phyloP scores from a whole-genome alignment of 2,888 invertebrate species.

The Thera britannica region DNA sequence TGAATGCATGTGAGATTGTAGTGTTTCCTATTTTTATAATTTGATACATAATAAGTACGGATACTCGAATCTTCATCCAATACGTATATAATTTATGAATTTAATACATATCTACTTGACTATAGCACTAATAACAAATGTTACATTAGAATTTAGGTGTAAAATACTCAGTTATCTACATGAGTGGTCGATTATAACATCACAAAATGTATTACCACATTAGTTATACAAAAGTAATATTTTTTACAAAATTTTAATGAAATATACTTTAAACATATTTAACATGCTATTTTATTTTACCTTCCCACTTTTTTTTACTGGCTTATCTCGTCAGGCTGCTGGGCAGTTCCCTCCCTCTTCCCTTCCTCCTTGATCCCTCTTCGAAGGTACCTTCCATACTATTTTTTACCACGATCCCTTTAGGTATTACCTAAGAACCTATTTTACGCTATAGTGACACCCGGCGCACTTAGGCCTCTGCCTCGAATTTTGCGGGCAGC shows the following conservation, averaged over 20 bases:
- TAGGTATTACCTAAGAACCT: too few relatives aligned
- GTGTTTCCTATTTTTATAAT: slow-evolving; percentile 28
- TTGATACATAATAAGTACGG: slow-evolving; percentile 34
- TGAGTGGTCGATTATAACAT: slow-evolving; percentile 70
- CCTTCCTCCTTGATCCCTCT: too few relatives aligned
- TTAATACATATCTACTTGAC: slow-evolving; percentile 52
- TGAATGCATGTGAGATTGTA: slow-evolving; percentile 46
- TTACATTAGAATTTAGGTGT: slow-evolving; percentile 38
- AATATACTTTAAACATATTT: slow-evolving; percentile 68
- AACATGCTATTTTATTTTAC: slow-evolving; percentile 48
- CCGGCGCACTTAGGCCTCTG: too few relatives aligned
- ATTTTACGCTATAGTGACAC: too few relatives aligned
- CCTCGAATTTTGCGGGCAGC: too few relatives aligned
- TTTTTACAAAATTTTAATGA: slow-evolving; percentile 75
- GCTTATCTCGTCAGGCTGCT: too few relatives aligned
- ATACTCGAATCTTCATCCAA: slow-evolving; percentile 32
- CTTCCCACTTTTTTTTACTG: neutral
- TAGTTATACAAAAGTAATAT: slow-evolving; percentile 73
- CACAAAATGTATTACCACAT: slow-evolving; percentile 78
- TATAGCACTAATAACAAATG: slow-evolving; percentile 43
- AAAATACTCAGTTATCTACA: slow-evolving; percentile 67
- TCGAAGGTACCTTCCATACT: too few relatives aligned
- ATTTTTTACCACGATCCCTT: too few relatives aligned
- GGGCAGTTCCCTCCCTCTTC: too few relatives aligned
- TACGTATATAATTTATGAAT: slow-evolving; percentile 54